Percentiles rank a stretch among this genome's conserved stretches.
These are phyloP conservation scores for Lathronympha strigana DNA, from an alignment of 2,888 invertebrate genomes.

Conservation along the genomic window DNA sequence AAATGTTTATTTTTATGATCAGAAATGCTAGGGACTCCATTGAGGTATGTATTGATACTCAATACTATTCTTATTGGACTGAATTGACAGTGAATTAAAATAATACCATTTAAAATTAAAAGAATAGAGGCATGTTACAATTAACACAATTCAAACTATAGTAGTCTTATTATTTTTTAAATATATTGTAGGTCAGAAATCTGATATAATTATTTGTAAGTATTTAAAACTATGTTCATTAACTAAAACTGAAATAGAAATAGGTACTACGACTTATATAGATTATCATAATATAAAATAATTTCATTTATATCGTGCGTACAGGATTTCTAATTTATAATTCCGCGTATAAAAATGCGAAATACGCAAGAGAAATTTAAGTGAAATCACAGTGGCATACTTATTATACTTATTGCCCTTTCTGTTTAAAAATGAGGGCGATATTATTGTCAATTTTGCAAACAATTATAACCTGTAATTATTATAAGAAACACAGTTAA, in stretches of 20 bases:
- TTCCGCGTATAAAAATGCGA: constrained; percentile 19
- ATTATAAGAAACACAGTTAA: constrained; percentile 5
- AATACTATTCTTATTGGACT: too few species aligned
- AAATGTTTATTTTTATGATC: too few species aligned
- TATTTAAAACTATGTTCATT: too few species aligned
- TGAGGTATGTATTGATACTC: too few species aligned
- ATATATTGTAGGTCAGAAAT: too few species aligned
- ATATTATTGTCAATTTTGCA: constrained; percentile 1
- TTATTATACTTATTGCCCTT: constrained; percentile 21
- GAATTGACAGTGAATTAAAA: too few species aligned
- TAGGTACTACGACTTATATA: background rate
- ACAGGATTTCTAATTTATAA: constrained; percentile 1
- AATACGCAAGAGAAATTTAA: constrained; percentile 48
- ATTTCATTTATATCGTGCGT: background rate
- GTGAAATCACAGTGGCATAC: constrained; percentile 51
- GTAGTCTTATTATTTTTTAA: too few species aligned
- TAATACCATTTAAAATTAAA: too few species aligned
- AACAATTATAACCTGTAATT: constrained; percentile 47
- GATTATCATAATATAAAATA: background rate
- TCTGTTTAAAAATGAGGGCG: background rate
- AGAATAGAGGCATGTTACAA: too few species aligned
- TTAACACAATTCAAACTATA: too few species aligned
- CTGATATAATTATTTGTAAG: too few species aligned
- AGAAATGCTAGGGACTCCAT: too few species aligned
- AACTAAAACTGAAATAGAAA: background rate